These are phyloP conservation scores for Gambusia holbrooki DNA, from an alignment of 2,113 vertebrate genomes.

Conservation along the genomic window DNA sequence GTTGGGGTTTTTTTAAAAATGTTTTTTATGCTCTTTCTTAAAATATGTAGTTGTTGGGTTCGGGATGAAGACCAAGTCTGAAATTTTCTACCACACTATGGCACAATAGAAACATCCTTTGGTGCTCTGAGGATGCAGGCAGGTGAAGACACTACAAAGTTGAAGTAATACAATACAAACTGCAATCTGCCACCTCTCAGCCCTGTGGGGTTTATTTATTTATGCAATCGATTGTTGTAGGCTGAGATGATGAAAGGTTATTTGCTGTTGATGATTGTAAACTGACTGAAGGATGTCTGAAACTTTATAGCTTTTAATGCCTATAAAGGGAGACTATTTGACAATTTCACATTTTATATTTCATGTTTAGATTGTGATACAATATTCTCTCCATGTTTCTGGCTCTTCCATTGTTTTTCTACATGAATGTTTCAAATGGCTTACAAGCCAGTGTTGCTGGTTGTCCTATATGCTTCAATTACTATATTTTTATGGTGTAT, in stretches of 20 bases:
- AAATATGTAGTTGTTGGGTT: constrained; percentile 31
- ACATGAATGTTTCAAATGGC: constrained; percentile 77
- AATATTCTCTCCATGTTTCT: constrained; percentile 66
- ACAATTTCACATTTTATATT: constrained; percentile 72
- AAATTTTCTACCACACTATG: constrained; percentile 32
- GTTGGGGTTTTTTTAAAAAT: constrained; percentile 11
- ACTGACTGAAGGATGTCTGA: constrained; percentile 70
- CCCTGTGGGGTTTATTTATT: constrained; percentile 76
- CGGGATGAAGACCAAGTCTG: constrained; percentile 36
- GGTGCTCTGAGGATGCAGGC: constrained; percentile 57
- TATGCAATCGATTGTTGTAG: constrained; percentile 53
- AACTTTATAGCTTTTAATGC: constrained; percentile 65
- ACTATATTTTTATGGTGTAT: constrained; percentile 83
- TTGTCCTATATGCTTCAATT: constrained; percentile 69
- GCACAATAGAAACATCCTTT: constrained; percentile 57
- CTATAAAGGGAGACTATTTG: constrained; percentile 57
- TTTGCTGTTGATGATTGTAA: constrained; percentile 71
- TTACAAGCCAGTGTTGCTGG: constrained; percentile 61
- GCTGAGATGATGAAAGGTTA: constrained; percentile 49
- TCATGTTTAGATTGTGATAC: constrained; percentile 71
- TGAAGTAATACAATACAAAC: constrained; percentile 73
- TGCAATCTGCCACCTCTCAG: constrained; percentile 64
- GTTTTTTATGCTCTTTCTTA: constrained; percentile 18
- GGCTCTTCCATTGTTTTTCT: constrained; percentile 68
- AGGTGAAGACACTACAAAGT: constrained; percentile 73